These are phyloP conservation scores for Galeopterus variegatus DNA, from an alignment of 2,113 vertebrate genomes.

Conservation along the genomic window DNA sequence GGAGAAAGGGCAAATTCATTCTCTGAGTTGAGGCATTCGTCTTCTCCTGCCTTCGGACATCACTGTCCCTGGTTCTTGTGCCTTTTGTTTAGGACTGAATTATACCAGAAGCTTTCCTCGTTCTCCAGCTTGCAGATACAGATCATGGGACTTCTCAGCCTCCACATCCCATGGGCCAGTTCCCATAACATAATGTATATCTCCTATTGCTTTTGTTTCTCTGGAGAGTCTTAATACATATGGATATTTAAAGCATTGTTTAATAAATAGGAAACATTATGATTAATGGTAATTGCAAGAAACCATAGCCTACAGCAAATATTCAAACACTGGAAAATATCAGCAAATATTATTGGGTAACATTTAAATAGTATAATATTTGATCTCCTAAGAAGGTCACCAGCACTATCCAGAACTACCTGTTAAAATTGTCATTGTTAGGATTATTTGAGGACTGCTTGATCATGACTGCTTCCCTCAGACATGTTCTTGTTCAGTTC, in stretches of 20 bases:
- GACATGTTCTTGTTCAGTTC: neutral
- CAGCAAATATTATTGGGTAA: neutral
- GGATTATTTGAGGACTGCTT: neutral
- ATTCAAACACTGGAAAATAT: neutral
- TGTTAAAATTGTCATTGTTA: neutral
- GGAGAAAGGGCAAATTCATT: neutral
- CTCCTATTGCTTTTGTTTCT: neutral
- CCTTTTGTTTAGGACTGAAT: neutral
- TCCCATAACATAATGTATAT: neutral
- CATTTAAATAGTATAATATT: neutral
- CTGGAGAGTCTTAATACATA: neutral
- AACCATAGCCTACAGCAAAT: neutral
- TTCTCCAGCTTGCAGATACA: neutral
- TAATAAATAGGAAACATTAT: neutral
- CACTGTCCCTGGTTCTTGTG: neutral
- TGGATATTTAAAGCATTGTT: neutral
- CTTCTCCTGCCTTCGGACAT: neutral
- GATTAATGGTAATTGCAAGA: neutral
- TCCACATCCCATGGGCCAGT: neutral
- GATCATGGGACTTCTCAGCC: neutral
- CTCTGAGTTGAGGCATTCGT: neutral
- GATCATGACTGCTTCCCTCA: neutral
- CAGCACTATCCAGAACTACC: constrained; percentile 3
- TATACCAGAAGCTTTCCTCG: neutral
- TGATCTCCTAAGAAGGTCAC: constrained; percentile 31